These are phyloP conservation scores for Brotula barbata DNA, from an alignment of 2,797 vertebrate species.

Conservation along the genomic window DNA sequence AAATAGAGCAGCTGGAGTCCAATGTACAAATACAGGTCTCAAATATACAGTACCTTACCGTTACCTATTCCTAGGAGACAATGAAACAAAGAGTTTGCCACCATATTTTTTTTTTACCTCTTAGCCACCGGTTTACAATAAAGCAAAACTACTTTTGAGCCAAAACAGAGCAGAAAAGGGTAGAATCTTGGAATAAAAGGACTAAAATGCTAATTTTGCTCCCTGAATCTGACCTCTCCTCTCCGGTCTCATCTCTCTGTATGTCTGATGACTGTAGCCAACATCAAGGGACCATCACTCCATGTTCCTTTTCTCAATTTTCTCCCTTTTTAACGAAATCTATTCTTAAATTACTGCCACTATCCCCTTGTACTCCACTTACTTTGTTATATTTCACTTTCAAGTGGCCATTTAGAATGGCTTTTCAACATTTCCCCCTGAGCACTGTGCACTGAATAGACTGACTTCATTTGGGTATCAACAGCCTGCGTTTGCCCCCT, in stretches of 20 bases:
- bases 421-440: slow-evolving; percentile 56
- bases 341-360: slow-evolving; percentile 61
- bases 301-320: slow-evolving; percentile 14
- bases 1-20: not conserved
- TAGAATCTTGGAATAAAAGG: slow-evolving; percentile 8
- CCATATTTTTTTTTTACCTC: slow-evolving; percentile 1
- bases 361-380: slow-evolving; percentile 51
- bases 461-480: slow-evolving; percentile 68
- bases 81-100: slow-evolving; percentile 1
- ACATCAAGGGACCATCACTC: slow-evolving; percentile 38
- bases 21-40: not conserved
- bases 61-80: not conserved
- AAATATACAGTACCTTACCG: not conserved
- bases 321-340: slow-evolving; percentile 47
- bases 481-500: slow-evolving; percentile 22
- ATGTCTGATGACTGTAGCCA: slow-evolving; percentile 24
- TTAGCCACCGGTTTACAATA: slow-evolving; percentile 31
- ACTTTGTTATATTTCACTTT: slow-evolving; percentile 66
- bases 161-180: slow-evolving; percentile 25
- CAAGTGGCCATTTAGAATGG: slow-evolving; percentile 60
- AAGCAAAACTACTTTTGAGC: slow-evolving; percentile 35
- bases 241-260: slow-evolving; percentile 10
- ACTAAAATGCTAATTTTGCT: slow-evolving; percentile 35
- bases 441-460: slow-evolving; percentile 56
- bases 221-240: slow-evolving; percentile 43